Base-by-base conservation (phyloP, 2,888 invertebrate genomes). In the Meliscaeva auricollis region DNA sequence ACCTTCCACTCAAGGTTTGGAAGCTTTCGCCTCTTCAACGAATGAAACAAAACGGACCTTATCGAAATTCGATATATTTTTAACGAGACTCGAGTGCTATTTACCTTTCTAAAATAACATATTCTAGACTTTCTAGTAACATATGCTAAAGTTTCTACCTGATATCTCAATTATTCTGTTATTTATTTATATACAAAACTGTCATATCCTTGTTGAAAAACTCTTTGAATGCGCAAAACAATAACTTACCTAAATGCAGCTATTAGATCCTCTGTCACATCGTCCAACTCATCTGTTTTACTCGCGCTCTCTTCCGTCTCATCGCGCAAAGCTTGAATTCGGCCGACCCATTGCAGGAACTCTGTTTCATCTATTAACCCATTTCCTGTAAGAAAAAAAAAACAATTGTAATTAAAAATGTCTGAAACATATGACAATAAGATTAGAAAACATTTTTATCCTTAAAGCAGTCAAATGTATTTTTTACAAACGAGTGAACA, bases 351-450 rank as follows among this genome's bases (percentile, higher is more conserved):
- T 89, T 95, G 95, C 91, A 96, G 93, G 91, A 96, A 96, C 91
- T 96, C 96, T 83, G 95, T 94, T 91, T 96, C 96, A 90, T 96
- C 95, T 92, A 96, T 95, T 89, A 96, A 92, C 87, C 95, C 95
- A 89, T 95, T 95, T 48, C 95, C 96, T 96, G 93, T n/a, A 89
- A 89, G 69, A 22, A 32, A 77, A 72, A 56, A 75, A 50, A 76
- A 20, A 22, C 20, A 35, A 56, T 69, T 54, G 6, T 54, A 35
- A 64, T 30, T 58, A 66, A 76, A 64, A 76, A 64, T 48, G 17
- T 52, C 35, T 17, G 35, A 15, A 50, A 38, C n/a, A 66, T 50
- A 35, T 66, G 30, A 54, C 46, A 58, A 20, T 32, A 50, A 62
- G 58, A 11, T 26, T 60, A 13, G 22, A 78, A 35, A 74, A 62